Evolutionary conservation across 2,113 vertebrate genomes (phyloP), one percentile per base, ranked within the genome.

Genomic region (Gadus chalcogrammus): DNA sequence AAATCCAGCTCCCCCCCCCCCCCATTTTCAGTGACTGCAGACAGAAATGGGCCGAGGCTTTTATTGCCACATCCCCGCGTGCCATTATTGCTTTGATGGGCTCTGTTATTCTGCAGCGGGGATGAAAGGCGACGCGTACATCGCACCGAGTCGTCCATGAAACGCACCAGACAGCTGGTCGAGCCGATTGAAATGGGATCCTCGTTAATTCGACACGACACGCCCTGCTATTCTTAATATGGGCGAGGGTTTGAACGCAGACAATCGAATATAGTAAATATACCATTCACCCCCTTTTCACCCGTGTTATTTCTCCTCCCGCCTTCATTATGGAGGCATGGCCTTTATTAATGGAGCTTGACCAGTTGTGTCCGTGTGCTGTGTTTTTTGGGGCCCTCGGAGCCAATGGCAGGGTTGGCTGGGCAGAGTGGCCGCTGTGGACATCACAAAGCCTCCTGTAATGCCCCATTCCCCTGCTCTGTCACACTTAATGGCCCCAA

Each of bases 91-190:
- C 35, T 38, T 3, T 67, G 17, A 64, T 3, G 13, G 17, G 3
- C 58, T 62, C 2, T 35, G 38, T 76, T 18, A 71, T 28, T 66
- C 28, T 48, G 62, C 28, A 72, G 48, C 63, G 60, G 42, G 15
- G 65, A 11, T 61, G 60, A 61, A 56, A 48, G 42, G 42, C 20
- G 66, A 28, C 16, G 17, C 48, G 65, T 20, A 28, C 6, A 58
- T 69, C 64, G 72, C 31, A 55, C 5, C 48, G 53, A 68, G 42
- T 68, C 38, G 42, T 48, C 42, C 12, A 69, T n/a, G 68, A 66
- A 64, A 66, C 58, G 70, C 3, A 48, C 63, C 20, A 60, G 31
- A 20, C 60, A 68, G 38, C 38, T 70, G 69, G 28, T 6, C 42
- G 2, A 13, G 42, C 42, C 42, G 9, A 48, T 48, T 67, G 24